Evolutionary conservation across 2,113 vertebrate species (phyloP), one percentile per base, ranked within the genome.

Genomic region (Caloenas nicobarica): DNA sequence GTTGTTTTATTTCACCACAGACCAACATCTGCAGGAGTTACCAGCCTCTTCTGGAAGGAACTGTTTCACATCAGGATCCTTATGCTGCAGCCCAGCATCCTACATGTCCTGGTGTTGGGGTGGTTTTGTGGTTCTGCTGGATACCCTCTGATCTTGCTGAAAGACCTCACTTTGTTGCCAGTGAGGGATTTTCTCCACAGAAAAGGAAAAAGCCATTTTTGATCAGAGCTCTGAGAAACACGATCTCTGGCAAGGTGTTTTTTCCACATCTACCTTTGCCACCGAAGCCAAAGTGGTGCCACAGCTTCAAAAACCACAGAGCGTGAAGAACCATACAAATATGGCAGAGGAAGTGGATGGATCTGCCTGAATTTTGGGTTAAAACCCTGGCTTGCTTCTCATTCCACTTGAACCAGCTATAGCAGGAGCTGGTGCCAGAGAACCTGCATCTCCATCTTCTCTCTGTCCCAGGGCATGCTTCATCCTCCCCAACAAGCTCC

Each of bases 401-500:
- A 7, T 74, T 96, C 22, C 23, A 33, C 5, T 9, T 84, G 40
- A 92, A 33, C 23, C 48, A 56, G 18, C 16, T 79, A 3, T 5
- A 53, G 48, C 19, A n/a, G 66, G 11, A 54, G 25, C 33, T 16
- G 71, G 14, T 48, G 46, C 14, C 16, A 16, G 7, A 16, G n/a
- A 51, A 36, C 21, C 22, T 66, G 25, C 21, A 26, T 54, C 58
- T 66, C 36, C 11, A 12, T 31, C 24, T 89, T 69, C 13, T 53
- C 14, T 57, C 26, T 11, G 5, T 5, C 7, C 29, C 10, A 44
- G 23, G 5, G 1, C 0, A 0, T 38, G 38, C 56, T 88, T 81
- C 25, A 29, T 60, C 19, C 31, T 54, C 16, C 23, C 4, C 82
- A 81, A 36, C 68, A 70, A 89, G 42, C 54, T 9, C 18, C 72